Percentiles rank a stretch among this genome's conserved stretches.
Evolutionary conservation across 1,140 invertebrate genomes (phyloP).

Genomic region (Bombus pascuorum): DNA sequence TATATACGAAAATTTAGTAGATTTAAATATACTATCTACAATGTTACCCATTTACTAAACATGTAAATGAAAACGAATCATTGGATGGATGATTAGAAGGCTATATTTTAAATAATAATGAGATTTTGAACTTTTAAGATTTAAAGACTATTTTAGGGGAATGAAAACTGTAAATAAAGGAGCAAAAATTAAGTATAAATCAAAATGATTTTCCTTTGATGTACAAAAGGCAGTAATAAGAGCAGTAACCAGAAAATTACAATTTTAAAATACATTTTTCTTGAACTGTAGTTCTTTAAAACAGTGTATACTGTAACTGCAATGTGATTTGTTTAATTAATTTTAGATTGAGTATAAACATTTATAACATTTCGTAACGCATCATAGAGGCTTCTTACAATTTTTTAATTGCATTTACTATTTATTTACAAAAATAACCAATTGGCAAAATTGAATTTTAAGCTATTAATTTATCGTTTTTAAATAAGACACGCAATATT

Average conservation of each 20-base stretch:
- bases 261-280: background rate
- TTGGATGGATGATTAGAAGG: background rate
- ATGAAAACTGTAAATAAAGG: background rate
- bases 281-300: background rate
- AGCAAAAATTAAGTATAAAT: background rate
- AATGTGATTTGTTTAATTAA: background rate
- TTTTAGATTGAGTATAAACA: background rate
- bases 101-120: background rate
- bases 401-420: background rate
- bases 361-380: background rate
- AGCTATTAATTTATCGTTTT: background rate
- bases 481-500: background rate
- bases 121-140: background rate
- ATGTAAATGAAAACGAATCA: background rate
- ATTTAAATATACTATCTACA: background rate
- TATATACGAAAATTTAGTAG: background rate
- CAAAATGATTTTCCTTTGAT: background rate
- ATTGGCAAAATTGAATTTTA: background rate
- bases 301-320: background rate
- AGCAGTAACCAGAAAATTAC: background rate
- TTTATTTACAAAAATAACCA: background rate
- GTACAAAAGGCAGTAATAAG: background rate
- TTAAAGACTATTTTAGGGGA: background rate
- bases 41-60: background rate
- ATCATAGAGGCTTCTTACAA: background rate